Conservation (phyloP, 2,797 vertebrate species). For the Myripristis jacobus region DNA sequence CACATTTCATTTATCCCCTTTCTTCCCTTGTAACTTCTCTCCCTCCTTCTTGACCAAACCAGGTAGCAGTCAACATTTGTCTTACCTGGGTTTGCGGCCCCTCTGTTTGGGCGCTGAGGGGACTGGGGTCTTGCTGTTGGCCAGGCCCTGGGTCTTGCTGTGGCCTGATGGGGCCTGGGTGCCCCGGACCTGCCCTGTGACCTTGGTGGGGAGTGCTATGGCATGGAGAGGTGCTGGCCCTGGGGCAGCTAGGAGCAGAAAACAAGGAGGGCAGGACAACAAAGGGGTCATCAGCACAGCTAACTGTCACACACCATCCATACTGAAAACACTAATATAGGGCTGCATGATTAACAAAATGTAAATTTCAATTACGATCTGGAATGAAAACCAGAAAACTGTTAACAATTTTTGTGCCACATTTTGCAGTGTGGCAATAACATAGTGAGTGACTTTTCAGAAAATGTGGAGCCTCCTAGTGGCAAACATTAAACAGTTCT, state of each 20-base stretch:
- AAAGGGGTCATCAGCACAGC: background rate
- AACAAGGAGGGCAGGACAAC: background rate
- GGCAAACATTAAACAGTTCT: no score
- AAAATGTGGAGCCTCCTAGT: no score
- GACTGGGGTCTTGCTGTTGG: constrained; percentile 65
- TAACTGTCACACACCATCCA: no score
- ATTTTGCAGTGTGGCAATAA: no score
- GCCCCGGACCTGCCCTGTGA: constrained; percentile 31
- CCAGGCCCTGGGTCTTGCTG: constrained; percentile 57
- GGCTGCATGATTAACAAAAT: no score
- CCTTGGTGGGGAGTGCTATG: constrained; percentile 39
- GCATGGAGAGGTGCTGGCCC: constrained; percentile 30
- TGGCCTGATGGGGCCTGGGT: constrained; percentile 30
- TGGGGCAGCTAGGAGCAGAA: background rate
- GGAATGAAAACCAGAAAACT: no score
- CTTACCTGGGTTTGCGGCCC: constrained; percentile 86
- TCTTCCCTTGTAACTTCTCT: no score
- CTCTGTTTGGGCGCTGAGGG: constrained; percentile 79
- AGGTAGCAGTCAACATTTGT: background rate
- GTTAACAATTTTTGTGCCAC: no score
- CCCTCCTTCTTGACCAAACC: background rate
- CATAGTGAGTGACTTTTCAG: no score
- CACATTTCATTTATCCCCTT: no score
- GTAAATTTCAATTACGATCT: no score
- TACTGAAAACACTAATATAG: no score